Conservation (phyloP, 2,797 vertebrate genomes). For the Epinephelus coioides region DNA sequence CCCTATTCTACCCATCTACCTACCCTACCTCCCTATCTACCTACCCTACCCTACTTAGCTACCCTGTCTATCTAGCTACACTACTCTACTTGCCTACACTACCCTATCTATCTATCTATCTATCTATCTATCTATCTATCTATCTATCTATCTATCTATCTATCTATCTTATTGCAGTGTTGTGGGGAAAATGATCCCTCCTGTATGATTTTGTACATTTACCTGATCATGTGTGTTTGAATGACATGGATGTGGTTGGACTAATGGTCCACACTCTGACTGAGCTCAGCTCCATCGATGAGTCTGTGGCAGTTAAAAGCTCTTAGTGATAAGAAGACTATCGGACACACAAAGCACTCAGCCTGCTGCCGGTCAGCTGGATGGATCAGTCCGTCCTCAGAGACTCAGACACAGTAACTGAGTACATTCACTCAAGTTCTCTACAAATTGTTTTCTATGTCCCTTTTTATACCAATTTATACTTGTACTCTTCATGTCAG, state of each 20-base stretch:
- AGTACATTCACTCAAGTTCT: background rate
- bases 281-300: constrained; percentile 31
- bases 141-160: no score
- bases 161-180: no score
- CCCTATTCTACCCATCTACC: no score
- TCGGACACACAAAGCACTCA: constrained; percentile 51
- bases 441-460: background rate
- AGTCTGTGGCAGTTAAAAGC: constrained; percentile 70
- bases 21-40: no score
- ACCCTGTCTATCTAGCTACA: no score
- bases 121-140: no score
- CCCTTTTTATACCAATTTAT: no score
- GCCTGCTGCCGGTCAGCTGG: constrained; percentile 31
- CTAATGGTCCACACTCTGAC: constrained; percentile 40
- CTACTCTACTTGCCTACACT: no score
- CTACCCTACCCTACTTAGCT: no score
- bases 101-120: no score
- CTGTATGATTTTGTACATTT: constrained; percentile 9
- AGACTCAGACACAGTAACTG: background rate
- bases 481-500: no score
- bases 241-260: background rate
- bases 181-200: background rate
- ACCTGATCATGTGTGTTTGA: background rate
- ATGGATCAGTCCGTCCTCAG: constrained; percentile 11
- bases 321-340: constrained; percentile 64